phyloP scores from a whole-genome alignment of 2,888 invertebrate species.

The Mylabris sibirica region DNA sequence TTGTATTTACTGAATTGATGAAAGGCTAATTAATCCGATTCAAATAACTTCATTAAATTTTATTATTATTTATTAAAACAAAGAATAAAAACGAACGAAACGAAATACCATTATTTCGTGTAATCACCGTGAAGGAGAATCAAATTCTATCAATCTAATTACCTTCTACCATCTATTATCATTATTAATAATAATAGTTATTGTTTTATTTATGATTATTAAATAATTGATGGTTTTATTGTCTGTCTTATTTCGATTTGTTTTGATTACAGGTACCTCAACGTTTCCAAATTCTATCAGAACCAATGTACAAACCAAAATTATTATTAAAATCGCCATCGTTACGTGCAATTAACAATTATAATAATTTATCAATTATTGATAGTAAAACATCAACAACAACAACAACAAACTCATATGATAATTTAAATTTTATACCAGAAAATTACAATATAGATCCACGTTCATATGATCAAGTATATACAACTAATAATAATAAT shows the following conservation, averaged over 20 bases:
- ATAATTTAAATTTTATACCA: slow-evolving; percentile 50
- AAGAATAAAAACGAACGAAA: background rate
- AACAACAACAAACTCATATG: slow-evolving; percentile 36
- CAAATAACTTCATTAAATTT: background rate
- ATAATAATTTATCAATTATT: slow-evolving; percentile 54
- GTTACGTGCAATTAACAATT: slow-evolving; percentile 55
- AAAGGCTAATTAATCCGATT: background rate
- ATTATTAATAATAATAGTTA: slow-evolving; percentile 18
- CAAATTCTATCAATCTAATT: slow-evolving; percentile 6
- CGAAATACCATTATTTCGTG: slow-evolving; percentile 1
- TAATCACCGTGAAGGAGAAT: slow-evolving; percentile 5
- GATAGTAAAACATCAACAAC: slow-evolving; percentile 31
- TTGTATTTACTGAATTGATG: background rate
- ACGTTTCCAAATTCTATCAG: slow-evolving; percentile 37
- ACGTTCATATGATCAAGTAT: slow-evolving; percentile 40
- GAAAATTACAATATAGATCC: slow-evolving; percentile 40
- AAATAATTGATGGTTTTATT: background rate
- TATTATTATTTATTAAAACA: background rate
- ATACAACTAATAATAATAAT: slow-evolving; percentile 29
- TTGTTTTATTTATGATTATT: slow-evolving; percentile 14
- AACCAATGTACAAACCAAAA: slow-evolving; percentile 41
- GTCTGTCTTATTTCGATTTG: slow-evolving; percentile 16
- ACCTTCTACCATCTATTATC: slow-evolving; percentile 12
- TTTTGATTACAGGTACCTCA: slow-evolving; percentile 41
- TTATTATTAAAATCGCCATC: slow-evolving; percentile 55